Base-by-base conservation (phyloP, 2,888 invertebrate genomes). In the Parnassius smintheus region DNA sequence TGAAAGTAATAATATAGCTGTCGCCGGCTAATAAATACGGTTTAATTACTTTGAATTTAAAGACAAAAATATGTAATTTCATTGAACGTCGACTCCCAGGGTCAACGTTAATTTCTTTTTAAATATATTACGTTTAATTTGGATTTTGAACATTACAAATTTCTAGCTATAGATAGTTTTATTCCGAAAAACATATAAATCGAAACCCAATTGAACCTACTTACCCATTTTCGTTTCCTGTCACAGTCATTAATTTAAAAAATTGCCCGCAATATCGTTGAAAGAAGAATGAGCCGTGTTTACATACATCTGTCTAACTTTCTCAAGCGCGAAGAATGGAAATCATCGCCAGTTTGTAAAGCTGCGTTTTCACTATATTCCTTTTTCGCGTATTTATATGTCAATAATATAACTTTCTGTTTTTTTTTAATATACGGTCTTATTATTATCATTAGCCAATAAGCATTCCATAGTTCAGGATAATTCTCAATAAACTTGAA, bases 1-100 rank as follows among this genome's bases (percentile, higher is more conserved):
- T 61, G 62, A 56, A 56, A 62, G 53, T 62, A 48, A 60, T 66
- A 66, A 67, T 69, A 70, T 66, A 67, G 65, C 67, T 66, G 63
- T 68, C 67, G 56, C 61, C 67, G 57, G 62, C 59, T 54, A 63
- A 66, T 67, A 61, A 65, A 58, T 60, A 61, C 25, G n/a, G 53
- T 41, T 56, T 41, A 56, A 62, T 56, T 54, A 18, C 4, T 44
- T 52, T 48, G n/a, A 53, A n/a, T n/a, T 35, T 2, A 53, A 13
- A 13, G n/a, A 49, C 18, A 12, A 49, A 49, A 49, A 44, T 44
- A 44, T 11, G 44, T 44, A 35, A 44, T 44, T 12, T 13, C 49
- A 18, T 49, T 12, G 13, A 49, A 49, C n/a, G 4, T 12, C 4
- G 7, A 7, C 11, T 12, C n/a, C 11, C 13, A 13, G n/a, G 9